Conservation (phyloP, 2,888 invertebrate species). For the Callimorpha dominula region DNA sequence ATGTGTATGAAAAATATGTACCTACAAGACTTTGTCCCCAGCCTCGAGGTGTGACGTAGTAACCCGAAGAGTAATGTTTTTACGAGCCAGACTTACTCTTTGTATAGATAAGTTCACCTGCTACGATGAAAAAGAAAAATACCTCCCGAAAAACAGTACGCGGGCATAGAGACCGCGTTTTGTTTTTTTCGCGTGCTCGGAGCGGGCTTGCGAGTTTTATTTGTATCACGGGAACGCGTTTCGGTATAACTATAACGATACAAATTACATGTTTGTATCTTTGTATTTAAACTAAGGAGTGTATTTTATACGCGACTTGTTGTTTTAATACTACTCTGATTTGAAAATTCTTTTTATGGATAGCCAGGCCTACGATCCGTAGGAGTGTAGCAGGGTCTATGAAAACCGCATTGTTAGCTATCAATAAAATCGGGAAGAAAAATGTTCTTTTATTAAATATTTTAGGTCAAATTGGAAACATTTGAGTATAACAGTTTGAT, state of each 20-base stretch:
- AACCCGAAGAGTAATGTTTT: slow-evolving; percentile 40
- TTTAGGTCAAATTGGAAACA: too few relatives aligned
- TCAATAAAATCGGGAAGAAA: too few relatives aligned
- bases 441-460: too few relatives aligned
- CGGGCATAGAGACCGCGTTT: slow-evolving; percentile 12
- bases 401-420: too few relatives aligned
- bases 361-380: too few relatives aligned
- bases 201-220: not conserved
- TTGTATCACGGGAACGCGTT: not conserved
- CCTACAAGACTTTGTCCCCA: slow-evolving; percentile 13
- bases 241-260: not conserved
- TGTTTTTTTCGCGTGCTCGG: slow-evolving; percentile 16
- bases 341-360: too few relatives aligned
- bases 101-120: slow-evolving; percentile 46
- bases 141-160: slow-evolving; percentile 28
- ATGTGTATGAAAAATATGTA: slow-evolving; percentile 9
- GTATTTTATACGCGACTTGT: too few relatives aligned
- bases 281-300: not conserved
- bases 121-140: slow-evolving; percentile 46
- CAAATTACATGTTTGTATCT: not conserved
- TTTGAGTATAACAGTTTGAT: too few relatives aligned
- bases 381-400: too few relatives aligned
- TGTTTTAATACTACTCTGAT: too few relatives aligned
- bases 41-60: slow-evolving; percentile 20
- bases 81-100: slow-evolving; percentile 34